Conservation (phyloP, 1,140 invertebrate species). For the Potamilus streckersoni region DNA sequence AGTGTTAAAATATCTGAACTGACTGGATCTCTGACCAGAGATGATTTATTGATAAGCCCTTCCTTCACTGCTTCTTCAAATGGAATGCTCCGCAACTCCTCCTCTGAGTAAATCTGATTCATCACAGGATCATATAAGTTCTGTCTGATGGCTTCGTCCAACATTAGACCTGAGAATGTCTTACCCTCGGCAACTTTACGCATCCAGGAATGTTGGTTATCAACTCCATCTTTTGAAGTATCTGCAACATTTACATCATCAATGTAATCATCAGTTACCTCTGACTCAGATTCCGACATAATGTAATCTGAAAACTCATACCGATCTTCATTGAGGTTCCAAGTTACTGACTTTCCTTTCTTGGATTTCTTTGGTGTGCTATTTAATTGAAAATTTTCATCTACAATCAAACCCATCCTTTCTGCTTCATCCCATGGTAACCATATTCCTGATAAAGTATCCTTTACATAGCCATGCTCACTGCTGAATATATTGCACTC, state of each 20-base stretch:
- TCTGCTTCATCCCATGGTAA: conserved; percentile 53
- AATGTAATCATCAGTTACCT: background rate
- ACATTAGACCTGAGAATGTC: conserved; percentile 31
- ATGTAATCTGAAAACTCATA: too few relatives aligned
- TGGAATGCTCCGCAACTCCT: conserved; percentile 40
- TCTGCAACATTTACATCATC: too few relatives aligned
- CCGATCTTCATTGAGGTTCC: too few relatives aligned
- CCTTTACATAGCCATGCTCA: conserved; percentile 50
- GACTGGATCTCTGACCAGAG: conserved; percentile 77
- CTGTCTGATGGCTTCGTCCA: conserved; percentile 85
- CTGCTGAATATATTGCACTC: conserved; percentile 35
- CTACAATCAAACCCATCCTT: conserved; percentile 44
- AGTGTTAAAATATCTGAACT: conserved; percentile 84
- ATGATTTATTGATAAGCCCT: conserved; percentile 79
- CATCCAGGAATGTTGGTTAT: too few relatives aligned
- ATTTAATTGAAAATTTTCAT: conserved; percentile 7
- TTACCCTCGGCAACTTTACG: too few relatives aligned
- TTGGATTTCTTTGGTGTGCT: too few relatives aligned
- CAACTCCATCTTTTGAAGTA: too few relatives aligned
- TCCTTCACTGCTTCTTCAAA: conserved; percentile 81
- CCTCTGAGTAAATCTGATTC: conserved; percentile 47
- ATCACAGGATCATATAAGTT: conserved; percentile 84
- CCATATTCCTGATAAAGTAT: conserved; percentile 55
- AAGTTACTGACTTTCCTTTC: too few relatives aligned
- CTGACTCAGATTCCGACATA: conserved; percentile 8